Evolutionary conservation across 1,140 invertebrate species (phyloP).

Genomic region (Drosophila truncata): DNA sequence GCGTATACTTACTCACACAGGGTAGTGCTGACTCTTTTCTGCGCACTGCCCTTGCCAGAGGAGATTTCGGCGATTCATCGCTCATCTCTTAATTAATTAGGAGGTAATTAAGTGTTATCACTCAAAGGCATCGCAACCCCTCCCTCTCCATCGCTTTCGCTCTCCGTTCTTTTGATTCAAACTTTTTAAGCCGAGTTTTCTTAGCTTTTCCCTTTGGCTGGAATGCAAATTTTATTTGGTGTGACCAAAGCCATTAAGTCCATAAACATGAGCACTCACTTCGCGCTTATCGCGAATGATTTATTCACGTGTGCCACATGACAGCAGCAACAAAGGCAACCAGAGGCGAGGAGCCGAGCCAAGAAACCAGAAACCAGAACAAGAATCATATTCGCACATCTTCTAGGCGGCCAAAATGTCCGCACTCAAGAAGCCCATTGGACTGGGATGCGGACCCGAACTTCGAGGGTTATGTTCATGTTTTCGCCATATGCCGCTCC

Average conservation of each 20-base stretch:
- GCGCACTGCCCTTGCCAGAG: background rate
- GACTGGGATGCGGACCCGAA: background rate
- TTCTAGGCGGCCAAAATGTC: conserved; percentile 71
- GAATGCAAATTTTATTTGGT: conserved; percentile 55
- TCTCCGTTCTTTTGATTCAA: conserved; percentile 4
- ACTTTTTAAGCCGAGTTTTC: conserved; percentile 6
- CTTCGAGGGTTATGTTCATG: conserved; percentile 1
- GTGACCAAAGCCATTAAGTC: conserved; percentile 57
- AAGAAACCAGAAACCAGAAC: conserved; percentile 21
- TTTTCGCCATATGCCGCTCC: conserved; percentile 36
- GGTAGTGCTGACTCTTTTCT: conserved; percentile 56
- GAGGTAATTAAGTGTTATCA: conserved; percentile 79
- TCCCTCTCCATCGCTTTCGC: conserved; percentile 4
- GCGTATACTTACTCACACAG: conserved; percentile 48
- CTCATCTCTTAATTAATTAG: conserved; percentile 75
- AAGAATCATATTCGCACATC: conserved; percentile 38
- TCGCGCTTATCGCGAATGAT: conserved; percentile 73
- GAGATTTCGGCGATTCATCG: conserved; percentile 26
- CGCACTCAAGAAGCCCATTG: conserved; percentile 40
- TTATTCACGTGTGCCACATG: conserved; percentile 67
- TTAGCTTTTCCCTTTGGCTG: conserved; percentile 10
- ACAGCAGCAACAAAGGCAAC: conserved; percentile 37
- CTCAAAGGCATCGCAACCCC: conserved; percentile 36
- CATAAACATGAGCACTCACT: conserved; percentile 59
- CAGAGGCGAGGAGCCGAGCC: conserved; percentile 22